phyloP scores from a whole-genome alignment of 2,797 vertebrate genomes.

The Chanos chanos region DNA sequence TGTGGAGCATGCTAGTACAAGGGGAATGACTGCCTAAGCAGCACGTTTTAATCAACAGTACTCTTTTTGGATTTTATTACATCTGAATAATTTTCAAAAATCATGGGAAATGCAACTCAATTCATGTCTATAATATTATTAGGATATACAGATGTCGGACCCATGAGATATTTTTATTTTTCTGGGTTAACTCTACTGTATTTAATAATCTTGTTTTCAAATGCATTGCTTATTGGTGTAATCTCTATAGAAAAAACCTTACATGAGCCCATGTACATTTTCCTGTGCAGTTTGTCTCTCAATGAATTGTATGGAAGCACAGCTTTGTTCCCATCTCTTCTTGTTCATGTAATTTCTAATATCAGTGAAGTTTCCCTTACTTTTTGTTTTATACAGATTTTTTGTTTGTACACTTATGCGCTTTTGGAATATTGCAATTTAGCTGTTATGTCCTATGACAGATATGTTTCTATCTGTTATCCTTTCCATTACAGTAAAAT shows the following conservation, averaged over 20 bases:
- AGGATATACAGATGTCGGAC: conserved; percentile 35
- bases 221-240: conserved; percentile 38
- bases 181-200: conserved; percentile 25
- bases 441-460: conserved; percentile 52
- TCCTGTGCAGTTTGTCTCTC: conserved; percentile 53
- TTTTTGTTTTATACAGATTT: conserved; percentile 44
- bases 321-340: conserved; percentile 38
- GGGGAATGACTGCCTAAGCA: too few species aligned
- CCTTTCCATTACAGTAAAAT: conserved; percentile 42
- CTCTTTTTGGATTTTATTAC: too few species aligned
- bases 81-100: background rate
- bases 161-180: conserved; percentile 38
- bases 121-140: conserved; percentile 44
- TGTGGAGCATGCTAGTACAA: too few species aligned
- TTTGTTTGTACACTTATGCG: conserved; percentile 39
- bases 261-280: conserved; percentile 62
- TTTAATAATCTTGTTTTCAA: conserved; percentile 21
- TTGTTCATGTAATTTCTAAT: conserved; percentile 36
- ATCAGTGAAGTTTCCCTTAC: conserved; percentile 24
- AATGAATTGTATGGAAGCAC: conserved; percentile 52
- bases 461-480: conserved; percentile 48
- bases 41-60: too few species aligned
- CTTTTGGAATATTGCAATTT: conserved; percentile 38
- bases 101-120: conserved; percentile 51
- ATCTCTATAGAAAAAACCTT: conserved; percentile 46